These are phyloP conservation scores for Plagodis pulveraria DNA, from an alignment of 2,888 invertebrate species.

Conservation along the genomic window DNA sequence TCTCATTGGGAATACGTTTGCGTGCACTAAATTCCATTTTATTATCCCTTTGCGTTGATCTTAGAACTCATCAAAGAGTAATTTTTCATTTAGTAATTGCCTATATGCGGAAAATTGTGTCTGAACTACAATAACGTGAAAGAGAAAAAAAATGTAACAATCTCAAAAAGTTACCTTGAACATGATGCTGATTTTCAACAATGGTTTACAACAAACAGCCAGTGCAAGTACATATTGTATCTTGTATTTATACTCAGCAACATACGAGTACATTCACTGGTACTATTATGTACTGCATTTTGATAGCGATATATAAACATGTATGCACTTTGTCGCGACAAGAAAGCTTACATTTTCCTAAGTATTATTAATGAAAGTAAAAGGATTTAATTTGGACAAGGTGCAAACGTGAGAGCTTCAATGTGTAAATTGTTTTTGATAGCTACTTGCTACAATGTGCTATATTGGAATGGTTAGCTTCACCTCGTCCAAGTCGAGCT, in stretches of 20 bases:
- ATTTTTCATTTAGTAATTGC: too few species aligned
- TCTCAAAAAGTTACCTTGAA: neutral
- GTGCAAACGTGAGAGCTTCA: neutral
- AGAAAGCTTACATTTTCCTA: neutral
- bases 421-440: constrained; percentile 13
- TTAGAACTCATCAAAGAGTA: too few species aligned
- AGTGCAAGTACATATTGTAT: neutral
- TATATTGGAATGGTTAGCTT: constrained; percentile 19
- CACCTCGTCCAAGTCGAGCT: constrained; percentile 25
- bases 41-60: too few species aligned
- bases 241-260: constrained; percentile 23
- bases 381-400: neutral
- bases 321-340: neutral
- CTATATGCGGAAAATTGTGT: too few species aligned
- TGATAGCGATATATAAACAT: neutral
- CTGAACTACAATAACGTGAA: neutral
- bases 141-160: neutral
- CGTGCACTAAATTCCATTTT: too few species aligned
- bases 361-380: neutral
- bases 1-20: too few species aligned
- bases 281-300: too few species aligned
- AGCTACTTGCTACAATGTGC: constrained; percentile 7
- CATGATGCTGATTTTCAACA: constrained; percentile 1
- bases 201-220: constrained; percentile 1
- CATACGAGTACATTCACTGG: too few species aligned